phyloP scores from a whole-genome alignment of 2,888 invertebrate genomes.

The Phengaris alcon region DNA sequence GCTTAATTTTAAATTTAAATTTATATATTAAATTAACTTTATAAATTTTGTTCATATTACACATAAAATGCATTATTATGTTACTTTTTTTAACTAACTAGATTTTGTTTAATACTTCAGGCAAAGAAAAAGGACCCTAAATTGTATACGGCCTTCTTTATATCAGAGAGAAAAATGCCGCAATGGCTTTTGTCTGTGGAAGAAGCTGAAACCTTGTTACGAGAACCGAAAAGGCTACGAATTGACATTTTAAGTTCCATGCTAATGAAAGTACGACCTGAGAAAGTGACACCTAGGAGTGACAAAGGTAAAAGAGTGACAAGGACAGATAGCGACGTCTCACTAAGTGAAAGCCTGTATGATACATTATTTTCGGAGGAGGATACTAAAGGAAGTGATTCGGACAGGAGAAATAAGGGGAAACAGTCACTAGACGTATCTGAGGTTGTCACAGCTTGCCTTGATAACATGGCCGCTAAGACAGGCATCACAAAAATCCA shows the following conservation, averaged over 20 bases:
- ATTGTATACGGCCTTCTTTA: conserved; percentile 72
- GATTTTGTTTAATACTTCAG: conserved; percentile 51
- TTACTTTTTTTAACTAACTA: not conserved
- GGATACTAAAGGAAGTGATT: conserved; percentile 55
- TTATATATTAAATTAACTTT: no score
- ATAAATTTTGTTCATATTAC: no score
- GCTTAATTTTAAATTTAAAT: no score
- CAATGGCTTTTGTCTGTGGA: conserved; percentile 86
- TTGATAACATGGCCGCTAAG: conserved; percentile 74
- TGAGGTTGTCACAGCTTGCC: conserved; percentile 71
- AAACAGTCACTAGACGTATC: conserved; percentile 66
- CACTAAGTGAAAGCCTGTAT: conserved; percentile 70
- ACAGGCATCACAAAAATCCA: conserved; percentile 72
- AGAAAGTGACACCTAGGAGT: conserved; percentile 50
- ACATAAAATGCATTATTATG: no score
- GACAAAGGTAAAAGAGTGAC: conserved; percentile 57
- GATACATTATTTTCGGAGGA: conserved; percentile 71
- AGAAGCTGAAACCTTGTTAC: conserved; percentile 85
- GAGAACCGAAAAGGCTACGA: conserved; percentile 77
- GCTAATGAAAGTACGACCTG: conserved; percentile 49
- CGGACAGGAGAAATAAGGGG: conserved; percentile 50
- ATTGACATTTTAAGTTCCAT: conserved; percentile 73
- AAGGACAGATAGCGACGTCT: conserved; percentile 67
- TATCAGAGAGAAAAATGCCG: conserved; percentile 74
- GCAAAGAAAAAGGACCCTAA: conserved; percentile 76